Percentiles rank a stretch among this genome's conserved stretches.
Evolutionary conservation across 1,140 invertebrate genomes (phyloP).

Genomic region (Drosophila setifemur): DNA sequence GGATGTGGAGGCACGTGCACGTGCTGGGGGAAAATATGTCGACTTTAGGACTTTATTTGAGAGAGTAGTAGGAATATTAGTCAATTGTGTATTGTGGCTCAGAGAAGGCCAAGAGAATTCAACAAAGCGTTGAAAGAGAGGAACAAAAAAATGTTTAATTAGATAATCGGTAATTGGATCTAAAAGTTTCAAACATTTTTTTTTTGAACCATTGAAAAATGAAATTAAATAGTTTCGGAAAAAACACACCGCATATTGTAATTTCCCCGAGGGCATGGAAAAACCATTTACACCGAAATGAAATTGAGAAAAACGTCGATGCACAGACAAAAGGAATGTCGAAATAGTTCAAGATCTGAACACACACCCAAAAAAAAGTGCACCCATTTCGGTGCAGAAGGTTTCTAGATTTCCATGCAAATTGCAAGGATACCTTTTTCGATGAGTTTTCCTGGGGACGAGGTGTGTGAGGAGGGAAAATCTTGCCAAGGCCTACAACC

Average conservation of each 20-base stretch:
- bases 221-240: no score
- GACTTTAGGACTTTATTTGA: slow-evolving; percentile 27
- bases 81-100: slow-evolving; percentile 11
- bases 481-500: slow-evolving; percentile 24
- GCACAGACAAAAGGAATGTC: slow-evolving; percentile 21
- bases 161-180: slow-evolving; percentile 1
- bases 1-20: slow-evolving; percentile 7
- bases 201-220: no score
- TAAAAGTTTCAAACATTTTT: no score
- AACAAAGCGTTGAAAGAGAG: not conserved
- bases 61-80: slow-evolving; percentile 24
- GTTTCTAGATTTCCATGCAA: slow-evolving; percentile 21
- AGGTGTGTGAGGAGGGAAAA: not conserved
- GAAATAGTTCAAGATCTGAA: slow-evolving; percentile 1
- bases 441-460: not conserved
- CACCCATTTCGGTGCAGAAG: slow-evolving; percentile 8
- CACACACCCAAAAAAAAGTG: slow-evolving; percentile 7
- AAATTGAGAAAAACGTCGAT: not conserved
- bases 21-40: slow-evolving; percentile 12
- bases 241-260: slow-evolving; percentile 4
- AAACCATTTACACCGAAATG: slow-evolving; percentile 12
- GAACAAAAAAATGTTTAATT: not conserved
- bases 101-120: slow-evolving; percentile 12
- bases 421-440: slow-evolving; percentile 3
- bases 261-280: slow-evolving; percentile 7